Evolutionary conservation across 2,113 vertebrate genomes (phyloP), one percentile per base, ranked within the genome.

Genomic region (Ciconia stormi): DNA sequence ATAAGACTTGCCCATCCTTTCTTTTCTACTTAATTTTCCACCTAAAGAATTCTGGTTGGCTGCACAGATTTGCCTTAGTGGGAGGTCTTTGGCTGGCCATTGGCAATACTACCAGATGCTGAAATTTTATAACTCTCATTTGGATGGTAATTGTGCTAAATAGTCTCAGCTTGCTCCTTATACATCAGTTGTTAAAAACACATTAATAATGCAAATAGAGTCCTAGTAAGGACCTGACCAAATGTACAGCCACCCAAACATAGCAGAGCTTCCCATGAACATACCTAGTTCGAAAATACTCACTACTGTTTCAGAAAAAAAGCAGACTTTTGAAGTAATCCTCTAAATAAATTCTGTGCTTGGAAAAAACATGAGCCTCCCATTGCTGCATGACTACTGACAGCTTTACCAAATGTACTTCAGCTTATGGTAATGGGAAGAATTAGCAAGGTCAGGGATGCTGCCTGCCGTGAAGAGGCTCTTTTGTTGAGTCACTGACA

Each of bases 251-350:
- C 63, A 12, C 38, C 59, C 67, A 21, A 47, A 8, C 49, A 12
- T 8, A 30, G 84, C 74, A 73, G n/a, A 55, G 42, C 65, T 81
- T 10, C 72, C 74, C 16, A 3, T 2, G 27, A 46, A 14, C 0
- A 8, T 7, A 1, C 78, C 26, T 34, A 0, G 25, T 4, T 2
- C 22, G 10, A 8, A 65, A 77, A 21, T 0, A 22, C 4, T 0
- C 25, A 10, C 22, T 26, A 6, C 13, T 22, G 34, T 10, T 32
- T 46, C 29, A 23, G 34, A 2, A 23, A 27, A 38, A 65, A 47
- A 11, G 2, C 13, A 58, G 82, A 7, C 9, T 58, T 63, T 46
- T 4, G 2, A 47, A 79, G 70, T 50, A 71, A 93, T 67, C 44
- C 82, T 46, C 73, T 38, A 25, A 65, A 84, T 20, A 44, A 17